Conservation (phyloP, 2,888 invertebrate genomes). For the Sphaerophoria rueppellii region DNA sequence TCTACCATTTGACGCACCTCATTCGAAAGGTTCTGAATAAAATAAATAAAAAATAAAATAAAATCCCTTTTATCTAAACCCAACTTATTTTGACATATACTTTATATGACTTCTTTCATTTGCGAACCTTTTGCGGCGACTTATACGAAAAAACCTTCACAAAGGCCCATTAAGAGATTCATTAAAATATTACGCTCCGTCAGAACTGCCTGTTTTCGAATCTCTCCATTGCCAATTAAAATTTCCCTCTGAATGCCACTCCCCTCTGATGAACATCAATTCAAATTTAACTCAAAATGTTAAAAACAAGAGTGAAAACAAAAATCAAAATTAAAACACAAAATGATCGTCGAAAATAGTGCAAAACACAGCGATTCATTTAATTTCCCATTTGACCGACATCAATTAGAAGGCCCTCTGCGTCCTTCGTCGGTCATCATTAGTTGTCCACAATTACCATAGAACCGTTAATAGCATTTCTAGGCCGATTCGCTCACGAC, state of each 20-base stretch:
- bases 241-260: neutral
- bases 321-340: neutral
- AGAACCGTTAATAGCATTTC: conserved; percentile 35
- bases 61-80: no score
- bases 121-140: no score
- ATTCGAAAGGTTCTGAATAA: no score
- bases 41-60: no score
- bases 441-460: conserved; percentile 16
- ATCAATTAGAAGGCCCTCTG: conserved; percentile 38
- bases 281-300: conserved; percentile 12
- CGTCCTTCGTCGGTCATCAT: neutral
- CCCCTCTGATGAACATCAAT: conserved; percentile 18
- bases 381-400: conserved; percentile 34
- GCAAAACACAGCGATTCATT: conserved; percentile 7
- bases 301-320: neutral
- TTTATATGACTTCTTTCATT: no score
- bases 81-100: no score
- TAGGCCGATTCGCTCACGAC: conserved; percentile 21
- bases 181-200: no score
- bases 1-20: no score
- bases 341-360: conserved; percentile 21
- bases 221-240: conserved; percentile 1
- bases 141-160: no score
- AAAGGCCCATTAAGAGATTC: no score
- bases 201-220: neutral